Conservation (phyloP, 2,797 vertebrate species). For the Lemur catta region DNA sequence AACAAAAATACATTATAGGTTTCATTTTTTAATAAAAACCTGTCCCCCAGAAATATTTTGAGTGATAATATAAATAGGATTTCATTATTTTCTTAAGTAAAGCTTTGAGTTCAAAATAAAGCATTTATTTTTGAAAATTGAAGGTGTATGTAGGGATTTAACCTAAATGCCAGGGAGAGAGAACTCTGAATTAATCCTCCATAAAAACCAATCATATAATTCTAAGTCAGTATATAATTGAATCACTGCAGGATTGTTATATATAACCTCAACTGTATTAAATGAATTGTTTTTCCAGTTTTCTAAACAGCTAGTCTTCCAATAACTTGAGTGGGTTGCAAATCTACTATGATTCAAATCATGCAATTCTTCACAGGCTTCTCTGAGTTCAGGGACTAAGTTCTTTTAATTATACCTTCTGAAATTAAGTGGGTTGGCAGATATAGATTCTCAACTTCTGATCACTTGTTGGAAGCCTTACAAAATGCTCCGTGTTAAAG, state of each 20-base stretch:
- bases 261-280: not conserved
- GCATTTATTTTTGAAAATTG: not conserved
- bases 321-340: not conserved
- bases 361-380: not conserved
- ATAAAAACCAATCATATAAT: not conserved
- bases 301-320: not conserved
- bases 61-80: slow-evolving; percentile 20
- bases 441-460: not conserved
- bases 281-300: slow-evolving; percentile 1
- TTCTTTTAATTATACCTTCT: not conserved
- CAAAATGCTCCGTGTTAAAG: not conserved
- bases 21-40: not conserved
- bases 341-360: not conserved
- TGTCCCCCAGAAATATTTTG: slow-evolving; percentile 23
- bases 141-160: not conserved
- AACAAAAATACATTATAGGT: not conserved
- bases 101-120: slow-evolving; percentile 30
- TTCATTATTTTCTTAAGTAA: slow-evolving; percentile 31
- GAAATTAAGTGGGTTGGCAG: not conserved
- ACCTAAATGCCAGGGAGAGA: not conserved
- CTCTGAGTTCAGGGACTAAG: slow-evolving; percentile 1
- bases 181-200: not conserved
- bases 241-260: not conserved
- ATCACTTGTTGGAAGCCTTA: slow-evolving; percentile 4
- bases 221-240: slow-evolving; percentile 9